Evolutionary conservation across 2,888 invertebrate species (phyloP), one percentile per base, ranked within the genome.

Genomic region (Myopa tessellatipennis): DNA sequence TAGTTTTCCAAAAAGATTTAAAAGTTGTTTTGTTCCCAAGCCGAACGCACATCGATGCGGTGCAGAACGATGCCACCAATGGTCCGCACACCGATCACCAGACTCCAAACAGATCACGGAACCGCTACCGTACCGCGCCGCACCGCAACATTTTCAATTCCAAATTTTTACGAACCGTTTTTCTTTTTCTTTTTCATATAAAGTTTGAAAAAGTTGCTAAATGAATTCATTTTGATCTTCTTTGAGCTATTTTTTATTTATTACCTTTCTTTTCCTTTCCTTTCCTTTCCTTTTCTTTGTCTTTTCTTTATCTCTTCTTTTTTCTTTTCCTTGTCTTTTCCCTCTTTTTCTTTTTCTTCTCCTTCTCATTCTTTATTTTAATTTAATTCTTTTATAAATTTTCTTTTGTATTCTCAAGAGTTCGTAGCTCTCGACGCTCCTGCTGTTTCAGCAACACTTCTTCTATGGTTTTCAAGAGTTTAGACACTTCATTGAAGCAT

Each of bases 401-500:
- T 58, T 12, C 58, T 18, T 58, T n/a, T 58, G 14, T 5, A 58
- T 16, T 58, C 34, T 60, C 16, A 18, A 55, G 55, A 58, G 71
- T 58, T 55, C n/a, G 8, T 68, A 40, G 71, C 58, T 38, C 18
- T 38, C 26, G 26, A 26, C 72, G 14, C 73, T 74, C 50, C 73
- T 50, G 52, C 63, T 74, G 73, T 16, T 74, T 50, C 60, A 40
- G 10, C 40, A 38, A 26, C 58, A 36, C 72, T 72, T 61, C 61
- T 58, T 61, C 60, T 72, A 38, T 52, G 71, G 71, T 72, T 34
- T 63, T 69, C 26, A 18, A 74, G 50, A 63, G 73, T 74, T 74
- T 63, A 74, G 61, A 74, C 63, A 74, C 63, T 74, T 74, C 36
- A 74, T 12, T 74, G 50, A 63, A 74, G 73, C 50, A 74, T 74